phyloP scores from a whole-genome alignment of 2,113 vertebrate species.

The Oreocharis arfaki region DNA sequence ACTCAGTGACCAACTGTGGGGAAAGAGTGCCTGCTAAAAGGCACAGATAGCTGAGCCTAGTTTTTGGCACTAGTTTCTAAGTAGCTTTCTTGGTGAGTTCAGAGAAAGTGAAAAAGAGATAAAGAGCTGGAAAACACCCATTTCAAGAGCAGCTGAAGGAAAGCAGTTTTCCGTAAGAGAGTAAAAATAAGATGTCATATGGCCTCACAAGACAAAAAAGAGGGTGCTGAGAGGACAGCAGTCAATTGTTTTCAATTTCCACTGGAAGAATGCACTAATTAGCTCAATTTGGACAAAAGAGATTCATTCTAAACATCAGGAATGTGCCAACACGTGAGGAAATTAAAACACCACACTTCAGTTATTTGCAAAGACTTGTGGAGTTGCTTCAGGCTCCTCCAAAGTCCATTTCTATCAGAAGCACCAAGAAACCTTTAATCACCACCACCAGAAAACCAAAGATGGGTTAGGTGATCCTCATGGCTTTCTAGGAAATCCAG shows the following conservation, averaged over 20 bases:
- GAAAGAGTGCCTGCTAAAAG: not conserved
- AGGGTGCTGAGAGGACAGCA: not conserved
- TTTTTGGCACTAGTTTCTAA: not conserved
- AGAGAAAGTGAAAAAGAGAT: not conserved
- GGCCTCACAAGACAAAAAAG: not conserved
- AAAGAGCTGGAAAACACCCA: not conserved
- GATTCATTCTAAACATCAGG: not conserved
- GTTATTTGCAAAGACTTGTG: not conserved
- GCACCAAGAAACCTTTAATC: not conserved
- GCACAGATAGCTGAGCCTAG: not conserved
- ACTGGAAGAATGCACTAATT: not conserved
- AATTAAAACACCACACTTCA: not conserved
- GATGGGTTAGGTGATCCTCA: not conserved
- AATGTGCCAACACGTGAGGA: not conserved
- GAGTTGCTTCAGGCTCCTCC: not conserved
- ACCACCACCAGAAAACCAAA: accelerated
- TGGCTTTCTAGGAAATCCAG: not conserved
- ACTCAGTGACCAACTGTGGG: not conserved
- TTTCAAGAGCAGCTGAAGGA: not conserved
- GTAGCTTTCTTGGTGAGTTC: not conserved
- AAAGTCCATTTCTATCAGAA: not conserved
- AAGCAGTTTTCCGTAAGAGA: not conserved
- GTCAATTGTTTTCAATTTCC: not conserved
- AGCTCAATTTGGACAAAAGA: not conserved
- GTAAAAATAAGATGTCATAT: not conserved